Base-by-base conservation (phyloP, 2,797 vertebrate species). In the Diplodus puntazzo region DNA sequence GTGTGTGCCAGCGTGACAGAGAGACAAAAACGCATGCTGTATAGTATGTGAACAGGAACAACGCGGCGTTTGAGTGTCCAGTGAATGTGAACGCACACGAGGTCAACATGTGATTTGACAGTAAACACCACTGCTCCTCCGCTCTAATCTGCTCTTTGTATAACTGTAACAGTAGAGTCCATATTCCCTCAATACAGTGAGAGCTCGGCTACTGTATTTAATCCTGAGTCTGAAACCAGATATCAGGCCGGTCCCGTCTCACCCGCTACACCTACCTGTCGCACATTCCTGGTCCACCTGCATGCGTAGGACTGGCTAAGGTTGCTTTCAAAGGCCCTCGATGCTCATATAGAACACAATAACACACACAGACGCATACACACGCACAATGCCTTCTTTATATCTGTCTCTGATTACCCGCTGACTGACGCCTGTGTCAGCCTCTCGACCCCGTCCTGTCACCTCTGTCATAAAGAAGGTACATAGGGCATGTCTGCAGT, bases 171-270 rank as follows among this genome's bases (percentile, higher is more conserved):
- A 84, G 73, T 66, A 80, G 86, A 90, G 73, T 83, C 73, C 6
- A 34, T 83, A 87, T 84, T 27, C 74, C 63, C 53, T 82, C 63
- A 68, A 2, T 34, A 72, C 62, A 23, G 59, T 61, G 65, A 80
- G 55, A 84, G 45, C 72, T 69, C 55, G 5, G 74, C 74, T 81
- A 84, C 87, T 89, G 89, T 88, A 88, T 87, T 89, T 91, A 89
- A 88, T 84, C 76, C 75, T 0, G 59, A 83, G 67, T 54, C 54
- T 86, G 92, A 93, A 94, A 93, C 90, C 68, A 81, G 84, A 93
- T 89, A 86, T 77, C 46, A 18, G 70, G 8, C 58, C 72, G 49
- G 58, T 60, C 83, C 74, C 3, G 72, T 78, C 82, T 86, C 68
- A 80, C 75, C 58, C 63, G 7, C 84, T 74, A 58, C 45, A 59